A percentile compares a stretch with the other conserved stretches of the same genome.
Evolutionary conservation across 2,113 vertebrate species (phyloP).

Genomic region (Oenanthe oenanthe): DNA sequence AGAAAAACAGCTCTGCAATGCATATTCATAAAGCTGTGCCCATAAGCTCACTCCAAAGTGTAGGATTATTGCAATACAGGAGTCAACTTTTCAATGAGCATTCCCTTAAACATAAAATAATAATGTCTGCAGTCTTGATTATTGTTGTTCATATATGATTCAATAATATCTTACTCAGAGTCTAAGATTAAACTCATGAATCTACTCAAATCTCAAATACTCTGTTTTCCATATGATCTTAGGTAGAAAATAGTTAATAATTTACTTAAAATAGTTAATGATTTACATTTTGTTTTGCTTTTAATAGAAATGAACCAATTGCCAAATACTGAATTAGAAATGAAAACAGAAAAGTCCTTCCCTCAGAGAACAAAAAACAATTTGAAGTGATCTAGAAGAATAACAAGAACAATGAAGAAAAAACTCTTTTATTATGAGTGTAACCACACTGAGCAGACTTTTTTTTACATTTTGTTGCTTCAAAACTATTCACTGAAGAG

Average conservation of each 20-base stretch:
- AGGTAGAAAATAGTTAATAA: background rate
- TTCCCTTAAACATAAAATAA: constrained; percentile 30
- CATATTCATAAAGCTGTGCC: constrained; percentile 25
- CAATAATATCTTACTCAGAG: background rate
- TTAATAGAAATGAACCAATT: background rate
- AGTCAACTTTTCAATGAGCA: constrained; percentile 41
- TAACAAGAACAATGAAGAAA: background rate
- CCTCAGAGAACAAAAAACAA: background rate
- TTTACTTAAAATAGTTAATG: constrained; percentile 2
- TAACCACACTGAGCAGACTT: background rate
- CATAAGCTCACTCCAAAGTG: background rate
- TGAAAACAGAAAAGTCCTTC: background rate
- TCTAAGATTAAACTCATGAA: constrained; percentile 9
- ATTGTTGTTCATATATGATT: background rate
- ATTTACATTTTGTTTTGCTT: background rate
- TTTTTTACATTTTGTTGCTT: background rate
- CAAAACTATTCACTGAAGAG: background rate
- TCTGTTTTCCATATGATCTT: background rate
- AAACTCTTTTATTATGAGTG: background rate
- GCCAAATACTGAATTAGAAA: background rate
- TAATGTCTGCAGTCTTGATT: constrained; percentile 9
- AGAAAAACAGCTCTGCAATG: constrained; percentile 32
- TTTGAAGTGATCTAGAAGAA: background rate
- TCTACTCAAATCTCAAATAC: background rate
- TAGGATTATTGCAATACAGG: constrained; percentile 22